Evolutionary conservation across 2,797 vertebrate genomes (phyloP).

Genomic region (Danio kyathit): DNA sequence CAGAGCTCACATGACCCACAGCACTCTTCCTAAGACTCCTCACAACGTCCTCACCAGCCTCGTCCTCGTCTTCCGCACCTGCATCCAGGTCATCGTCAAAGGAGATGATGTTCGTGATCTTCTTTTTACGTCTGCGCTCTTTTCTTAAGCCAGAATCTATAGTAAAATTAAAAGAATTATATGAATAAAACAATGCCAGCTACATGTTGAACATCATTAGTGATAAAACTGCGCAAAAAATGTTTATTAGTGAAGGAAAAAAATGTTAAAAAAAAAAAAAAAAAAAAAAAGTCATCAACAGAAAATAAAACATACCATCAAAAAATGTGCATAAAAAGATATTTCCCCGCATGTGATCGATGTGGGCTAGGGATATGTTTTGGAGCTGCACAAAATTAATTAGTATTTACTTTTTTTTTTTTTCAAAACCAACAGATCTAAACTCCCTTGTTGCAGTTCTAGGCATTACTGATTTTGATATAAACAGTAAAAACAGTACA

Average conservation of each 20-base stretch:
- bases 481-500: no score
- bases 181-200: neutral
- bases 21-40: constrained; percentile 75
- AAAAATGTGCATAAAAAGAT: neutral
- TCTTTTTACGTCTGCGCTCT: constrained; percentile 94
- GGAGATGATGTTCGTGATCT: constrained; percentile 96
- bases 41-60: constrained; percentile 70
- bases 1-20: constrained; percentile 80
- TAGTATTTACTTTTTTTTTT: no score
- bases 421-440: no score
- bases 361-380: no score
- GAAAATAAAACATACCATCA: neutral
- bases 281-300: neutral
- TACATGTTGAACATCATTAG: neutral
- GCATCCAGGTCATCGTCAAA: constrained; percentile 91
- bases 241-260: neutral
- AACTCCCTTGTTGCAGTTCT: no score
- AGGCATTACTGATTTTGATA: no score
- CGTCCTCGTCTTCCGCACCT: constrained; percentile 83
- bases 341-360: no score
- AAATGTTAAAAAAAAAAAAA: no score
- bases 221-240: neutral
- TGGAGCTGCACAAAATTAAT: no score
- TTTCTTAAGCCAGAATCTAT: constrained; percentile 89
- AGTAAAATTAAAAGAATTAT: constrained; percentile 1